Conservation (phyloP, 2,797 vertebrate species). For the Argyrosomus regius region DNA sequence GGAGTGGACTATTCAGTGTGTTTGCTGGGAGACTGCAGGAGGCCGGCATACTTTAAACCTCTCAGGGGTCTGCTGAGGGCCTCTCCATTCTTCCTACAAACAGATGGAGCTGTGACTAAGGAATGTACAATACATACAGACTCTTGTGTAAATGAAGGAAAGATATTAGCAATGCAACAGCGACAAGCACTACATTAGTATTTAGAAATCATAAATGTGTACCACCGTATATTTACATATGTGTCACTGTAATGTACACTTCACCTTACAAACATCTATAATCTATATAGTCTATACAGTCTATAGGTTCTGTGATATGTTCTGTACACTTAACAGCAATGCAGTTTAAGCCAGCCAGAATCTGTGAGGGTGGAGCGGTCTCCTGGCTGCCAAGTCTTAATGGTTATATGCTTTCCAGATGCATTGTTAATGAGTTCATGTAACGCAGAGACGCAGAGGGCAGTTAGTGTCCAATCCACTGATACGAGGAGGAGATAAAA, state of each 20-base stretch:
- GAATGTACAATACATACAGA: conserved; percentile 61
- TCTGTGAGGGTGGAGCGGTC: conserved; percentile 47
- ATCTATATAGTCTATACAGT: not conserved
- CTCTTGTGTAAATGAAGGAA: conserved; percentile 19
- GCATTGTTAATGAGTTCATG: conserved; percentile 62
- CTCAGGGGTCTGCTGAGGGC: conserved; percentile 72
- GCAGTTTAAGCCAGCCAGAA: conserved; percentile 31
- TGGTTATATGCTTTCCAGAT: conserved; percentile 73
- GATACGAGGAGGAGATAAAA: conserved; percentile 15
- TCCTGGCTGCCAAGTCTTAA: conserved; percentile 46
- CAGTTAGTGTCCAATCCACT: conserved; percentile 17
- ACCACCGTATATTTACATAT: not conserved
- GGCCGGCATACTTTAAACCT: conserved; percentile 77
- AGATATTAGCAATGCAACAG: conserved; percentile 5
- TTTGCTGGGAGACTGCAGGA: conserved; percentile 75
- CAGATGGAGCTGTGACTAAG: conserved; percentile 68
- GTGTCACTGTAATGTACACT: not conserved
- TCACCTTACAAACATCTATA: not conserved
- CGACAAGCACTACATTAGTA: not conserved
- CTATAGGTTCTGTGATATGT: conserved; percentile 26
- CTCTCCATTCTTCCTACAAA: conserved; percentile 73
- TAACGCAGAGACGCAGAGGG: conserved; percentile 34
- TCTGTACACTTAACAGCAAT: conserved; percentile 34
- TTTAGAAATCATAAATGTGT: conserved; percentile 7
- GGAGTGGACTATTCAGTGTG: conserved; percentile 59